phyloP scores from a whole-genome alignment of 1,140 invertebrate species.

The Lineus longissimus region DNA sequence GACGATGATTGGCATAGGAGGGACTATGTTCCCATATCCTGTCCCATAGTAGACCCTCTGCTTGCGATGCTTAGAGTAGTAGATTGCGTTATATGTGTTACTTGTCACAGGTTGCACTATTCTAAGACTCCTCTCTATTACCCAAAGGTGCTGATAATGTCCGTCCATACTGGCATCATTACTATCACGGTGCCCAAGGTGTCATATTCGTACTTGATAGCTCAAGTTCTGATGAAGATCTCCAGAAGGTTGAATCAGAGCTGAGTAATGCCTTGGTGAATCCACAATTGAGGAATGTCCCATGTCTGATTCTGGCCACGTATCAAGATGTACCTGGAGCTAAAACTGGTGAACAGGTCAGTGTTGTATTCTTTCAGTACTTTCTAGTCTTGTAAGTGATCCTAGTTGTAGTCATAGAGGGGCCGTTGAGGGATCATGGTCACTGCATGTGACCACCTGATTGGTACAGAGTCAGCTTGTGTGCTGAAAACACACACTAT shows the following conservation, averaged over 20 bases:
- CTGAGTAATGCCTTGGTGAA: conserved; percentile 35
- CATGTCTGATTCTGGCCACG: conserved; percentile 37
- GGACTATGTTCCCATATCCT: no score
- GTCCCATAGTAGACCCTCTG: no score
- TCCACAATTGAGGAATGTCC: conserved; percentile 35
- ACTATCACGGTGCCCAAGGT: conserved; percentile 38
- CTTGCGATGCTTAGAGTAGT: no score
- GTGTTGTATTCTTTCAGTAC: neutral
- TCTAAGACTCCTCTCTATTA: no score
- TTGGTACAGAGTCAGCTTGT: no score
- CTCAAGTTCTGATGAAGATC: conserved; percentile 24
- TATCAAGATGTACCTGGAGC: conserved; percentile 33
- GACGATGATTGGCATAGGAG: no score
- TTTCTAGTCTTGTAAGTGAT: neutral
- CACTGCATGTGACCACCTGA: no score
- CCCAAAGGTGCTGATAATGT: conserved; percentile 42
- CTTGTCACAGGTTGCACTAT: no score
- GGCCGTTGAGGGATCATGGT: no score
- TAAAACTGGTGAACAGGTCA: conserved; percentile 30
- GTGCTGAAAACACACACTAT: no score
- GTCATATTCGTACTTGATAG: conserved; percentile 46
- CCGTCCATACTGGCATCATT: conserved; percentile 43
- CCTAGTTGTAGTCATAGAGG: neutral
- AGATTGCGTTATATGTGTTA: no score
- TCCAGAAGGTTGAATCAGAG: conserved; percentile 30